Base-by-base conservation (phyloP, 30 jellyfish, hydroid and myxozoan genomes). In the Rhopilema esculentum region DNA sequence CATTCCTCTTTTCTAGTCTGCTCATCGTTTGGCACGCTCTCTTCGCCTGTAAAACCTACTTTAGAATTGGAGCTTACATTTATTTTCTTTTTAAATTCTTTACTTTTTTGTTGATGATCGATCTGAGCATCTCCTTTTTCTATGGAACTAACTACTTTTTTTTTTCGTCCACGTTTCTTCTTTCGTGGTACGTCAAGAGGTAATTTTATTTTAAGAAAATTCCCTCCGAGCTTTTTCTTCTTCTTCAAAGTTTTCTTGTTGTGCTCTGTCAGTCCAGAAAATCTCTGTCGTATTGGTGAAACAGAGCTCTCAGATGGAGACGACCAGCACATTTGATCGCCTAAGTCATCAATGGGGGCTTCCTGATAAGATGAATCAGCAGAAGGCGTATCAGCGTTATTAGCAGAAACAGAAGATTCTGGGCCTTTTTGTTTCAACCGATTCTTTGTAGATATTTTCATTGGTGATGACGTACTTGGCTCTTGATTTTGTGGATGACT, bases 141-240 rank as follows among this genome's bases (percentile, higher is more conserved):
- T 40, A 40, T 6, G 12, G 57, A 12, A 2, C 57, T 12, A 40
- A 7, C 1, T 8, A 23, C 82, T 26, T 71, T 31, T 24, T 12
- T n/a, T 49, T 19, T 79, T 19, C 67, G 52, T 33, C 79, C 79
- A 0, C 72, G 33, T 66, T 40, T 62, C 53, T 62, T 66, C 27
- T 7, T 26, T 9, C 80, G 69, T 12, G 26, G 49, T 20, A 8
- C 23, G 17, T 62, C 66, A 30, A 66, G 18, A 12, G 88, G 88
- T 27, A 66, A 79, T 28, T 62, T 79, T 27, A 79, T 24, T 27
- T 79, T 66, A 25, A 79, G 79, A 24, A 79, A 27, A 31, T 66
- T 79, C 12, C 88, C 61, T 8, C 30, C 63, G 20, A 62, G 68
- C 66, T 61, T 79, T 68, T 62, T 79, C 30, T 79, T 79, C 79